Evolutionary conservation across 2,797 vertebrate species (phyloP), one percentile per base, ranked within the genome.

Genomic region (Anguilla anguilla): DNA sequence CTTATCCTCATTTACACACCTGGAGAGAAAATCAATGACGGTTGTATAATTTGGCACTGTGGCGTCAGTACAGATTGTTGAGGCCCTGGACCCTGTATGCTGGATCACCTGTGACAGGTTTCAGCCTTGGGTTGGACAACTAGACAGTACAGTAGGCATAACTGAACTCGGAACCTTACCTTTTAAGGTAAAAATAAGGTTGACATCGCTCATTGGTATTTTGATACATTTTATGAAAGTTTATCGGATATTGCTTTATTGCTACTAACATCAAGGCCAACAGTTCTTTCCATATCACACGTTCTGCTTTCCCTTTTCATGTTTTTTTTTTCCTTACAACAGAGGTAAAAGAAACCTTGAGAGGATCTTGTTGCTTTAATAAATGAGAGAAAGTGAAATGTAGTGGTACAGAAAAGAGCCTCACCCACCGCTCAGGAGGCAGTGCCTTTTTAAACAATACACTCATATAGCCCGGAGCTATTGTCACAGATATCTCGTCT

Each of bases 381-480:
- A 93, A 95, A 92, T 87, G 92, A 95, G 91, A 89, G 90, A 94
- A 94, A 92, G 89, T 91, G 89, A 93, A 93, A 94, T 84, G 19
- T 82, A 61, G 91, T 89, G 90, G 92, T 93, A 93, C 93, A 94
- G 91, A 93, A 94, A 91, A 90, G 89, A 91, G 88, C 57, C 79
- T 84, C 11, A 39, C 64, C 49, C 69, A 74, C 86, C 91, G 89
- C 88, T 91, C 79, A 86, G 81, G 88, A 51, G 88, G 88, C 86
- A 88, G 86, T 89, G 87, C 91, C 91, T 93, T 92, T 90, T 89
- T 91, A 93, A 93, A 94, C 93, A 94, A 92, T 91, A 91, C 88
- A 91, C 91, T 92, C 89, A 90, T 94, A 93, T 92, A 17, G 89
- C 95, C 95, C 90, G 69, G 13, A 93, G 95, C 93, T 94, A 91